A percentile compares a stretch with the other conserved stretches of the same genome.
Evolutionary conservation across 2,888 invertebrate genomes (phyloP).

Genomic region (Mesorhabditis sp.): DNA sequence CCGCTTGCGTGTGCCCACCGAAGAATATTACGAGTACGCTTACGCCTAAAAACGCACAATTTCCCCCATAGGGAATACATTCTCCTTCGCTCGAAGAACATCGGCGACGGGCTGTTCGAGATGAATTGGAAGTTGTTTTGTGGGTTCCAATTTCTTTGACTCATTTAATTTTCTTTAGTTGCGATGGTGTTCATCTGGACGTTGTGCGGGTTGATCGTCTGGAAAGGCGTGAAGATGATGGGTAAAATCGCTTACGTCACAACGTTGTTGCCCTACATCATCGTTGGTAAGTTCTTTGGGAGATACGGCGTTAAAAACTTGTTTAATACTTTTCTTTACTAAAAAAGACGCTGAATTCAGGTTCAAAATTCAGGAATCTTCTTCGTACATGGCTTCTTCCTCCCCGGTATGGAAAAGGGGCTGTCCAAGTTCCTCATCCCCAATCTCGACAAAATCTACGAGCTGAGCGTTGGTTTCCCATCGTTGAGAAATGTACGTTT

Average conservation of each 20-base stretch:
- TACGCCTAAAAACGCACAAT: too few relatives aligned
- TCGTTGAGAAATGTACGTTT: not conserved
- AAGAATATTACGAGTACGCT: not conserved
- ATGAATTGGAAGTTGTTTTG: constrained; percentile 32
- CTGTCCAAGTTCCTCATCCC: constrained; percentile 43
- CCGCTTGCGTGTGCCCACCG: not conserved
- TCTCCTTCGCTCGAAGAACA: not conserved
- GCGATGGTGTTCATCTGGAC: constrained; percentile 35
- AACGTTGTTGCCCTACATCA: constrained; percentile 45
- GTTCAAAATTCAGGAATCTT: constrained; percentile 20
- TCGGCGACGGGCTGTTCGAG: constrained; percentile 23
- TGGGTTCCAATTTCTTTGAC: not conserved
- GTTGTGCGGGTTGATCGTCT: constrained; percentile 34
- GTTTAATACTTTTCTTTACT: too few relatives aligned
- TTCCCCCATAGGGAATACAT: too few relatives aligned
- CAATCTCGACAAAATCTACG: constrained; percentile 15
- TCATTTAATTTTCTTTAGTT: constrained; percentile 8
- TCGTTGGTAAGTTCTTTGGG: constrained; percentile 22
- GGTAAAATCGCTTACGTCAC: constrained; percentile 37
- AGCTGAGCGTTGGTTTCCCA: not conserved
- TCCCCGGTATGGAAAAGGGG: constrained; percentile 44
- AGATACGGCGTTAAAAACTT: too few relatives aligned
- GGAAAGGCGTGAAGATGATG: constrained; percentile 46
- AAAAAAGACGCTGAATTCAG: too few relatives aligned
- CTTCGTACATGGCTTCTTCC: constrained; percentile 44